Conservation (phyloP, 2,113 vertebrate species). For the Varanus salvator region DNA sequence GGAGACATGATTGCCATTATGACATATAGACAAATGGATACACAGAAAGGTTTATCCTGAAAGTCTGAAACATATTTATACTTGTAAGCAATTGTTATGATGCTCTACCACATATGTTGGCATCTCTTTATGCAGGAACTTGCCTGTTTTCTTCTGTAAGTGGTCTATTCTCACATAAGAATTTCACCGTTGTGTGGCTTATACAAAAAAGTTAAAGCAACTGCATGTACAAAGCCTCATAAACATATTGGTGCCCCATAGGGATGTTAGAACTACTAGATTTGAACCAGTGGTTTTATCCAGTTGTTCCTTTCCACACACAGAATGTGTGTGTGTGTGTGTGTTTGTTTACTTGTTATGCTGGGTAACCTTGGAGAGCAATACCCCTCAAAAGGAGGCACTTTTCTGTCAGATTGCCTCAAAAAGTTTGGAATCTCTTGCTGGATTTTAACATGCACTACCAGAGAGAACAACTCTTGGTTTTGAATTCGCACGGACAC, state of each 20-base stretch:
- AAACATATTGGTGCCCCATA: neutral
- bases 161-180: neutral
- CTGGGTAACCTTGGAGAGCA: too few species aligned
- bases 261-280: neutral
- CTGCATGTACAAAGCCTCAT: neutral
- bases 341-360: too few species aligned
- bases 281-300: neutral
- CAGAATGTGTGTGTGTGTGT: neutral
- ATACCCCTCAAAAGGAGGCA: too few species aligned
- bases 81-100: slow-evolving; percentile 34
- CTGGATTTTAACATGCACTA: too few species aligned
- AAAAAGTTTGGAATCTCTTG: too few species aligned
- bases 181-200: neutral
- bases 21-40: slow-evolving; percentile 31
- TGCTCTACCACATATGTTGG: neutral
- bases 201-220: neutral
- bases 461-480: too few species aligned
- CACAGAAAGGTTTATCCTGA: slow-evolving; percentile 22
- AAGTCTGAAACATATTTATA: slow-evolving; percentile 51
- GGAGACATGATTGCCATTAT: slow-evolving; percentile 2
- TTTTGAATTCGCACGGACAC: too few species aligned
- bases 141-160: neutral
- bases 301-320: neutral
- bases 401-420: too few species aligned
- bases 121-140: neutral